Conservation (phyloP, 2,797 vertebrate species). For the Pipistrellus pipistrellus region DNA sequence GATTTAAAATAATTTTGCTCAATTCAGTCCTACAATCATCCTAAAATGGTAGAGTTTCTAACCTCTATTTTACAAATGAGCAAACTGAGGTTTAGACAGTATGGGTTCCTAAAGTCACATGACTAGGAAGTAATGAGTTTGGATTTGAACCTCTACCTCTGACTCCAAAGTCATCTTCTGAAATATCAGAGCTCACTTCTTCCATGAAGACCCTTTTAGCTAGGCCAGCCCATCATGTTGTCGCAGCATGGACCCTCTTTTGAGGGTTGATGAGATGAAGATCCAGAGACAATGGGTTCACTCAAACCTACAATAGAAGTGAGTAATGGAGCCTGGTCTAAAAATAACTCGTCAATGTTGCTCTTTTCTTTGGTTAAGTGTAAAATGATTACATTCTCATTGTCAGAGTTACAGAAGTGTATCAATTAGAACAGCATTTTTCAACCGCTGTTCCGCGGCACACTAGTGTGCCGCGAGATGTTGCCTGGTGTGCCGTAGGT, state of each 20-base stretch:
- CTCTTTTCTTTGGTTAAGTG: slow-evolving; percentile 19
- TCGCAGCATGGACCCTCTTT: not conserved
- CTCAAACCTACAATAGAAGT: not conserved
- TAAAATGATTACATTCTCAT: not conserved
- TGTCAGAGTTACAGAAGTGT: not conserved
- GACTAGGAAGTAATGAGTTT: not conserved
- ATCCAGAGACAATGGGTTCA: not conserved
- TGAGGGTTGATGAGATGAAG: not conserved
- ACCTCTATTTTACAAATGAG: slow-evolving; percentile 13
- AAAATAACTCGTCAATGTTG: not conserved
- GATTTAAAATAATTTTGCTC: not conserved
- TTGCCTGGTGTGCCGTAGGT: too few relatives aligned
- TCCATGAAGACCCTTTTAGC: not conserved
- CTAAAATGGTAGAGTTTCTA: not conserved
- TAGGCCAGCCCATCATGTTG: not conserved
- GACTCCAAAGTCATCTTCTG: not conserved
- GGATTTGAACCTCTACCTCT: slow-evolving; percentile 11
- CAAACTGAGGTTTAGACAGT: not conserved
- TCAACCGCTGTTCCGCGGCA: too few relatives aligned
- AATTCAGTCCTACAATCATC: not conserved
- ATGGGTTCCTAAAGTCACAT: not conserved
- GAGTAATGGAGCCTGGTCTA: not conserved
- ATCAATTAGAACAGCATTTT: too few relatives aligned
- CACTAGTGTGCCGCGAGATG: too few relatives aligned
- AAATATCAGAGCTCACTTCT: not conserved